Evolutionary conservation across 2,888 invertebrate species (phyloP).

Genomic region (Pecten maximus): DNA sequence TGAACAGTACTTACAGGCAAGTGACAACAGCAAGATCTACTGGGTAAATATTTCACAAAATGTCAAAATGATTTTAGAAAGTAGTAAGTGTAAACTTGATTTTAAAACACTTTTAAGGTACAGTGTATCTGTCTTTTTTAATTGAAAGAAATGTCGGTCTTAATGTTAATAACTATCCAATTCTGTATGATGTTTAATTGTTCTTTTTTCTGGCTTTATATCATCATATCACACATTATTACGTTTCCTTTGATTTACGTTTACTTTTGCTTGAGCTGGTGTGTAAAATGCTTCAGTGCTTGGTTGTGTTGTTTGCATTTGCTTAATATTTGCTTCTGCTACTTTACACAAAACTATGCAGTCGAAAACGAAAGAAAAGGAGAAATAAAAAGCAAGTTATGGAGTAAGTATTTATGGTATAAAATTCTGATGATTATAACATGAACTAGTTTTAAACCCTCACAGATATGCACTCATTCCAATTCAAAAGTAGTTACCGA

Average conservation of each 20-base stretch:
- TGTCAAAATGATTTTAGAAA: too few relatives aligned
- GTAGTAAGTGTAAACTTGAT: too few relatives aligned
- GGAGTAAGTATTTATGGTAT: background rate
- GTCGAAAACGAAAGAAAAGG: background rate
- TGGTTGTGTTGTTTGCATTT: background rate
- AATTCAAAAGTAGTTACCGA: background rate
- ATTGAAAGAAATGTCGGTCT: too few relatives aligned
- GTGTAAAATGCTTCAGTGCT: background rate
- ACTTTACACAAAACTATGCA: background rate
- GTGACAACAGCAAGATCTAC: too few relatives aligned
- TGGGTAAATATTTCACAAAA: too few relatives aligned
- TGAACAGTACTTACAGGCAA: too few relatives aligned
- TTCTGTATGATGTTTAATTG: background rate
- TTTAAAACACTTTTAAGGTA: too few relatives aligned
- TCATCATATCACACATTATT: background rate
- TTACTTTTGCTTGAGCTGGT: too few relatives aligned
- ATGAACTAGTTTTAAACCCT: background rate
- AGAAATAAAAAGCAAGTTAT: background rate
- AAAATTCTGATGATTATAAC: background rate
- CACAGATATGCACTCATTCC: background rate
- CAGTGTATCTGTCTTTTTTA: too few relatives aligned
- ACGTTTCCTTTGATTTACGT: too few relatives aligned
- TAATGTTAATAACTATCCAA: too few relatives aligned
- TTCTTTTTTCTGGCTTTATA: background rate
- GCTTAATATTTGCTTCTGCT: background rate